A percentile compares a stretch with the other conserved stretches of the same genome.
phyloP scores from a whole-genome alignment of 1,140 invertebrate species.

The Cheumatopsyche charites region DNA sequence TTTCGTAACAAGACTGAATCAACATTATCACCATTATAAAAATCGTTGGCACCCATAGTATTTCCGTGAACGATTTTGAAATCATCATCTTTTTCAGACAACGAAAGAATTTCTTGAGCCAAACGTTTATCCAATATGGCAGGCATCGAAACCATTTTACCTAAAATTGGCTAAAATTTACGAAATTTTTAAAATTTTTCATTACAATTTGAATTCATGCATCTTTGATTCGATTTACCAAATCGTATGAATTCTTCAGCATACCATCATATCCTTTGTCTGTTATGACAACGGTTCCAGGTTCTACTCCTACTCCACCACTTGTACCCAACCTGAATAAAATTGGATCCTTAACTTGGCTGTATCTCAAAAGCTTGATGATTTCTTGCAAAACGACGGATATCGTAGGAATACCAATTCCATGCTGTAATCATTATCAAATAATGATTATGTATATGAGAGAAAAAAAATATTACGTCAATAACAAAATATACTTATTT shows the following conservation, averaged over 20 bases:
- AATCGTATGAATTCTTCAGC: conserved; percentile 68
- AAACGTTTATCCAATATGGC: conserved; percentile 53
- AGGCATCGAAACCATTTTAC: conserved; percentile 68
- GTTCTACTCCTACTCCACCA: conserved; percentile 75
- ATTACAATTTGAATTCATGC: background rate
- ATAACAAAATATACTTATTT: too few species aligned
- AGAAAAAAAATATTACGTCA: too few species aligned
- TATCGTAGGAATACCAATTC: conserved; percentile 82
- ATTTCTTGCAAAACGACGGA: conserved; percentile 82
- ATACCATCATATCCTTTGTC: conserved; percentile 72
- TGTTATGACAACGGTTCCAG: conserved; percentile 77
- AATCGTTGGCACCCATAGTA: conserved; percentile 93
- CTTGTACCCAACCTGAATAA: conserved; percentile 84
- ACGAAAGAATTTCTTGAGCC: conserved; percentile 59
- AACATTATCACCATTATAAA: conserved; percentile 94
- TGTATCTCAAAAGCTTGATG: conserved; percentile 80
- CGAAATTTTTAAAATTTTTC: background rate
- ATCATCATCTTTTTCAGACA: conserved; percentile 68
- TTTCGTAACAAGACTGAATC: too few species aligned
- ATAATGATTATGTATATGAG: too few species aligned
- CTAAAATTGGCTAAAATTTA: conserved; percentile 76
- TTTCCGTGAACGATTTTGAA: conserved; percentile 81
- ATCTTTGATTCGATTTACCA: conserved; percentile 61
- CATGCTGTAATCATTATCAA: conserved; percentile 67
- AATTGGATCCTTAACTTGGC: conserved; percentile 72